phyloP scores from a whole-genome alignment of 2,797 vertebrate genomes.

The Clarias pachynema region DNA sequence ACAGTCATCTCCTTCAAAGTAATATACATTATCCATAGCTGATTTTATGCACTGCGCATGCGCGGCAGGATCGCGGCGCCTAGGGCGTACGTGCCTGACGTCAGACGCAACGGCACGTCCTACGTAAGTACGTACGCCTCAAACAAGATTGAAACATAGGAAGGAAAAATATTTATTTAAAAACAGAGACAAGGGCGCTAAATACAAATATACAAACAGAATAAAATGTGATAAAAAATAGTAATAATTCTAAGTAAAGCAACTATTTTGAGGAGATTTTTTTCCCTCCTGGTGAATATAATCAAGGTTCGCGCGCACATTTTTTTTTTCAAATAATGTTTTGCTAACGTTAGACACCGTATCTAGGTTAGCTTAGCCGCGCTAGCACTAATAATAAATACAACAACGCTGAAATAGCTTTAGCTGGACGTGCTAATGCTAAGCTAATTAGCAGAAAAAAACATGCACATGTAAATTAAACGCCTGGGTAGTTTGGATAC shows the following conservation, averaged over 20 bases:
- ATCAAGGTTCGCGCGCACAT: conserved; percentile 67
- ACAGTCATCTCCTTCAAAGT: neutral
- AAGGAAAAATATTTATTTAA: conserved; percentile 77
- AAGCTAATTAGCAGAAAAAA: conserved; percentile 5
- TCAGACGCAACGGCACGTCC: conserved; percentile 54
- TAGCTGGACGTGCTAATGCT: conserved; percentile 33
- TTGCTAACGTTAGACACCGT: conserved; percentile 45
- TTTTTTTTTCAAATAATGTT: conserved; percentile 62
- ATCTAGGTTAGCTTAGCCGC: conserved; percentile 37
- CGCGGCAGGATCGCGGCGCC: neutral
- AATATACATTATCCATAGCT: neutral
- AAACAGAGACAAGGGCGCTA: conserved; percentile 77
- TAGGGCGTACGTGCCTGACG: neutral
- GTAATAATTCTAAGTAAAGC: conserved; percentile 60
- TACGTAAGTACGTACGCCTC: conserved; percentile 57
- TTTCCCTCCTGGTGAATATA: conserved; percentile 51
- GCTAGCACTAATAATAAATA: conserved; percentile 24
- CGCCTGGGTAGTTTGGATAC: too few species aligned
- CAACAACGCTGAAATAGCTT: neutral
- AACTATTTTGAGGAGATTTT: conserved; percentile 57
- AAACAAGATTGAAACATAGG: conserved; percentile 74
- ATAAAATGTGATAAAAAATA: conserved; percentile 73
- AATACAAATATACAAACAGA: conserved; percentile 76
- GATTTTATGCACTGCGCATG: neutral
- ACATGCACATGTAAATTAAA: neutral